These are phyloP conservation scores for Antennarius striatus DNA, from an alignment of 2,113 vertebrate species.

Conservation along the genomic window DNA sequence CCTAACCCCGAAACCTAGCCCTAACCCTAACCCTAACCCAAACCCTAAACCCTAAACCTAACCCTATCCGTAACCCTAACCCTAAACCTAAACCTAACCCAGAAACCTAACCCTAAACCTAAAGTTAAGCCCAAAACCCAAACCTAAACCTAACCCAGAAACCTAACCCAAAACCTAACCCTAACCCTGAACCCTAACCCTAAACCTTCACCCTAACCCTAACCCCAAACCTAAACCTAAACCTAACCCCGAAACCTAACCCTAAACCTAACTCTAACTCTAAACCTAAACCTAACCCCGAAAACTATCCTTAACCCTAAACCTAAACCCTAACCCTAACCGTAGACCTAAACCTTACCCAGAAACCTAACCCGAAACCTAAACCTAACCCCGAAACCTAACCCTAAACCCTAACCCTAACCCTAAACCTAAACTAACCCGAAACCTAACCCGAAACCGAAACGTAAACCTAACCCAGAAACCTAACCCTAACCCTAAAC, in stretches of 20 bases:
- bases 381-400: too few species aligned
- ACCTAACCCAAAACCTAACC: too few species aligned
- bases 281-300: too few species aligned
- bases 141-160: constrained; percentile 3
- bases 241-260: too few species aligned
- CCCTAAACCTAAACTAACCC: too few species aligned
- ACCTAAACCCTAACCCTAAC: constrained; percentile 8
- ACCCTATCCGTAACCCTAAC: constrained; percentile 6
- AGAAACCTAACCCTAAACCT: constrained; percentile 5
- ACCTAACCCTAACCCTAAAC: too few species aligned
- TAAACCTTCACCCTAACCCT: background rate
- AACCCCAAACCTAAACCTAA: too few species aligned
- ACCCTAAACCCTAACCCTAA: constrained; percentile 8
- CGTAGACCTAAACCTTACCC: background rate
- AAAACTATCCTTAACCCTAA: too few species aligned
- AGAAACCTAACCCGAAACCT: too few species aligned
- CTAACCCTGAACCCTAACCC: constrained; percentile 3
- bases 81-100: constrained; percentile 3
- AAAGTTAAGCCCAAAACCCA: background rate
- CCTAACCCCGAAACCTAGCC: background rate
- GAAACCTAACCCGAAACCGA: constrained; percentile 5
- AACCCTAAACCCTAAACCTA: background rate
- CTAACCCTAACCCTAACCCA: constrained; percentile 11
- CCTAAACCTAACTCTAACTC: too few species aligned
- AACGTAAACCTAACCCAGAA: constrained; percentile 12